A percentile compares a stretch with the other conserved stretches of the same genome.
These are phyloP conservation scores for Phalloptychus januarius DNA, from an alignment of 2,797 vertebrate species.

Conservation along the genomic window DNA sequence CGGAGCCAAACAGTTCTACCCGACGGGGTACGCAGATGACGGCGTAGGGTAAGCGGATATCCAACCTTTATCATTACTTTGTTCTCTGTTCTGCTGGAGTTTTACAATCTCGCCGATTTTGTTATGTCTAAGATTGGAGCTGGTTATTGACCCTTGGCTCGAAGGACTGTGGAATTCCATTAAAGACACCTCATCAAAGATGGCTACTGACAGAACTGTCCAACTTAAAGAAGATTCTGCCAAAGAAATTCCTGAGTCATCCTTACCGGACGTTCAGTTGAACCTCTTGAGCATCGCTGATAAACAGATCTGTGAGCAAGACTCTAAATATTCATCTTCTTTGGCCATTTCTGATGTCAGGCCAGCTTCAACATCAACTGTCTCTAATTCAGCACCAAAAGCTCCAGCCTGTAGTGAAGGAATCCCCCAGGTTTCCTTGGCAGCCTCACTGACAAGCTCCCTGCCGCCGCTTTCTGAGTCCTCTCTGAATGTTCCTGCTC, in stretches of 20 bases:
- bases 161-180: constrained; percentile 91
- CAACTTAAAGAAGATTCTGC: constrained; percentile 7
- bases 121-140: constrained; percentile 83
- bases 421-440: constrained; percentile 10
- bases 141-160: constrained; percentile 96
- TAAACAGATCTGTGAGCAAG: constrained; percentile 34
- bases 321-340: constrained; percentile 43
- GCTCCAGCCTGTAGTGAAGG: constrained; percentile 17
- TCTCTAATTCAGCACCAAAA: constrained; percentile 28
- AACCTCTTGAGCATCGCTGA: constrained; percentile 77
- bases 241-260: constrained; percentile 23
- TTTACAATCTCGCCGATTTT: constrained; percentile 11
- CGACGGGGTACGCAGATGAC: constrained; percentile 93
- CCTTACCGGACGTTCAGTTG: constrained; percentile 69
- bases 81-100: neutral
- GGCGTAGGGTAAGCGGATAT: constrained; percentile 87
- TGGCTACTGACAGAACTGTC: constrained; percentile 63
- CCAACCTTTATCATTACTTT: neutral
- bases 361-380: constrained; percentile 38
- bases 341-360: constrained; percentile 42
- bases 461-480: constrained; percentile 83
- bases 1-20: constrained; percentile 89
- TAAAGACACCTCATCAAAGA: constrained; percentile 75
- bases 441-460: constrained; percentile 82
- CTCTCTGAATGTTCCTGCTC: constrained; percentile 85